Conservation (phyloP, 2,888 invertebrate species). For the Drosophila picticornis region DNA sequence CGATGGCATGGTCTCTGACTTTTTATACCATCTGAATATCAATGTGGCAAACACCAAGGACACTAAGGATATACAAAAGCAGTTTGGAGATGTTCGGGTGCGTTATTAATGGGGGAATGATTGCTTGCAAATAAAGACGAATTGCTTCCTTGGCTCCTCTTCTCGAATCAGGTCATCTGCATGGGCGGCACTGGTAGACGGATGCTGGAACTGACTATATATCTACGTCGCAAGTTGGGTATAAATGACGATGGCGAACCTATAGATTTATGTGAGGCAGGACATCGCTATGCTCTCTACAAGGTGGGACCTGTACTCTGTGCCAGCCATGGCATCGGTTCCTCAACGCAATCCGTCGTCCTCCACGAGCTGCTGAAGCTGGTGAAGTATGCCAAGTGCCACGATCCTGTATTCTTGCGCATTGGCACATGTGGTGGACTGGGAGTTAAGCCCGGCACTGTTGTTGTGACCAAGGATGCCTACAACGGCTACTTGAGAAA, state of each 20-base stretch:
- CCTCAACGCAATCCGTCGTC: conserved; percentile 97
- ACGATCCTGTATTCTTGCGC: conserved; percentile 95
- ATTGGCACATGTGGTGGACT: conserved; percentile 97
- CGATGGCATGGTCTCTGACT: conserved; percentile 86
- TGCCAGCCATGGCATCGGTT: conserved; percentile 95
- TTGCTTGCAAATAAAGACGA: background rate
- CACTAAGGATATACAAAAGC: conserved; percentile 91
- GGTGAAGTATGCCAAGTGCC: conserved; percentile 94
- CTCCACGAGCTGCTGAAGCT: conserved; percentile 98
- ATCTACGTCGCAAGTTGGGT: conserved; percentile 92
- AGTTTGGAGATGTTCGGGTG: conserved; percentile 98
- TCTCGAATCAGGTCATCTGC: conserved; percentile 91
- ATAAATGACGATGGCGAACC: conserved; percentile 93
- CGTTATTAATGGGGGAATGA: background rate
- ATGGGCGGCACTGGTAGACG: conserved; percentile 97
- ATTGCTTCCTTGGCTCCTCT: background rate
- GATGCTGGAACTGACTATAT: conserved; percentile 95
- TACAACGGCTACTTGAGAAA: conserved; percentile 94
- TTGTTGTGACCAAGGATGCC: conserved; percentile 95
- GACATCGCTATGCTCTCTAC: conserved; percentile 96
- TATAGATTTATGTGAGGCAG: conserved; percentile 93
- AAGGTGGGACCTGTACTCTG: conserved; percentile 89
- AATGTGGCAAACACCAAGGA: conserved; percentile 91
- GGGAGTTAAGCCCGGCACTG: conserved; percentile 93
- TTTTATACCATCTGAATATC: conserved; percentile 94